These are phyloP conservation scores for Stegostoma tigrinum DNA, from an alignment of 2,113 vertebrate genomes.

Conservation along the genomic window DNA sequence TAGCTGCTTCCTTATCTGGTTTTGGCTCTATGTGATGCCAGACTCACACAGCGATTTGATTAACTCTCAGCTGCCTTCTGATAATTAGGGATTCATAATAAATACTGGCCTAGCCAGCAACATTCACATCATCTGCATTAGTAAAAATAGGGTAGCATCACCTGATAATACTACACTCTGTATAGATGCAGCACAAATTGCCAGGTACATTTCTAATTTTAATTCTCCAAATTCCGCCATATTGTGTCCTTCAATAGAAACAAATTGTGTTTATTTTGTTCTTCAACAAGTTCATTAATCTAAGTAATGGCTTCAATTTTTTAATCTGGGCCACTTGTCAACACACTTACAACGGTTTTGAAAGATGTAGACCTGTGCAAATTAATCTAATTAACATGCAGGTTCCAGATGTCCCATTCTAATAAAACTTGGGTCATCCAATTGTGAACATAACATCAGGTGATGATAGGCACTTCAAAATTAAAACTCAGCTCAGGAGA, in stretches of 20 bases:
- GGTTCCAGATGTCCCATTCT: not conserved
- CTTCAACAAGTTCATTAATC: not conserved
- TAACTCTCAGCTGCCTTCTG: no score
- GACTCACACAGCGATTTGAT: no score
- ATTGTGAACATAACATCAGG: not conserved
- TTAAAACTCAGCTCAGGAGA: not conserved
- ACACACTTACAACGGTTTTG: not conserved
- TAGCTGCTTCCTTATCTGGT: no score
- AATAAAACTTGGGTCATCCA: not conserved
- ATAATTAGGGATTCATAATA: no score
- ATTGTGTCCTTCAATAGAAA: not conserved
- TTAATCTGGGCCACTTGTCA: not conserved
- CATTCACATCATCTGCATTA: no score
- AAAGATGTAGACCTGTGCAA: not conserved
- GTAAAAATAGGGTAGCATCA: no score
- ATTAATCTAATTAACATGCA: not conserved
- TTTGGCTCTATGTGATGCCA: no score
- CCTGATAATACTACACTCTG: no score
- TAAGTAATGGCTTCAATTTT: not conserved
- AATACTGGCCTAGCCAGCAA: no score
- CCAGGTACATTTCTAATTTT: not conserved
- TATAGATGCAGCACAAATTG: not conserved
- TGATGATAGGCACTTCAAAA: not conserved
- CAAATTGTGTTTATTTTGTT: not conserved
- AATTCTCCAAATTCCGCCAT: not conserved